Base-by-base conservation (phyloP, 2,888 invertebrate species). In the Metacarcinus magister region DNA sequence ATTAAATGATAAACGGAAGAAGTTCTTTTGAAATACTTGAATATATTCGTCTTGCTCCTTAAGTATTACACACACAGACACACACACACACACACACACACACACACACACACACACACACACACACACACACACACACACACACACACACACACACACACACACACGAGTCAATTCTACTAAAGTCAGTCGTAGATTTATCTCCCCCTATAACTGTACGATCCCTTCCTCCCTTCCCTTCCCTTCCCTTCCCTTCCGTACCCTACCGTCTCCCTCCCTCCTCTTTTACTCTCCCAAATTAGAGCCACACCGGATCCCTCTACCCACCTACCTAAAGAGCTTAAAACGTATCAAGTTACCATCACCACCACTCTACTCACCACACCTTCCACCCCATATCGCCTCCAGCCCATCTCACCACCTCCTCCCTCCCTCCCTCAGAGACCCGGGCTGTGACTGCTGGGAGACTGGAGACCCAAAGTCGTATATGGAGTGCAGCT, bases 111-210 rank as follows among this genome's bases (percentile, higher is more conserved):
- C 67, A 67, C 67, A 67, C 19, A 67, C 67, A 67, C 67, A 67
- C 67, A 67, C 67, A 67, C 67, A 16, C 67, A 23, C 67, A 23
- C 67, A 23, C 67, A 23, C 67, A 23, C 67, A 23, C 67, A 23
- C 67, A 67, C 67, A 67, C 67, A 67, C 67, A 67, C 67, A 67
- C 67, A 67, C 67, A 23, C 67, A 23, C 67, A 87, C 87, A 87
- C 87, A 39, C 82, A 82, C 82, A n/a, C n/a, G 7, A 28, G 32
- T 82, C 82, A 82, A 7, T 28, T 28, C 32, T 28, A 28, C 4
- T 32, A 5, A 82, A 32, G n/a, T 82, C 13, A 28, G 32, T 4
- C 28, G 28, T 4, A n/a, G 82, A 82, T 82, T 82, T 28, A 82
- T 82, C 16, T 7, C 82, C 39, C 39, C 39, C 39, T 39, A 39